Evolutionary conservation across 2,113 vertebrate species (phyloP), one percentile per base, ranked within the genome.

Genomic region (Gallinago undulata): DNA sequence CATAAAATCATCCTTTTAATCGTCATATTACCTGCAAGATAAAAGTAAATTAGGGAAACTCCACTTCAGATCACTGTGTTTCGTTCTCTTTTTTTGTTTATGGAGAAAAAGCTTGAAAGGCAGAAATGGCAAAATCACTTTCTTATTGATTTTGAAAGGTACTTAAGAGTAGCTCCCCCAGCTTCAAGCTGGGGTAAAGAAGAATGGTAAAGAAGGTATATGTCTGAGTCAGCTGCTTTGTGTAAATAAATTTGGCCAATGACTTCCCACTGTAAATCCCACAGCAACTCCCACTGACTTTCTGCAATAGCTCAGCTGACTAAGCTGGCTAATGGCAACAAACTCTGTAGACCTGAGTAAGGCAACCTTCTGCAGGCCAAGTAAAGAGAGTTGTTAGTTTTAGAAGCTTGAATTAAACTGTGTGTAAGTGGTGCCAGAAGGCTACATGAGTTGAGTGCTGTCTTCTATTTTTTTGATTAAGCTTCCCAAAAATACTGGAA

Each of bases 1-100:
- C 69, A 90, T 94, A 94, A 96, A 96, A 56, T 92, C 67, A 72
- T 90, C 57, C 48, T 87, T 96, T 94, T 96, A 96, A 94, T 90
- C 70, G 50, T 89, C 35, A 8, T 62, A 80, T 82, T 82, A 62
- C 23, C 16, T 79, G 59, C 47, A 73, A 94, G 87, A 89, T 59
- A 84, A 77, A 35, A 84, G 69, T 91, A 92, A 91, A 82, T 85
- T 79, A 85, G 30, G 39, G 27, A 93, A 94, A 80, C 64, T 87
- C 72, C 70, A 80, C 64, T 87, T 74, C 70, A 57, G 10, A 87
- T 33, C 45, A 39, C 35, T 48, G 10, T 85, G 53, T 92, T 88
- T 76, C 78, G 55, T 69, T 76, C 55, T 67, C 72, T 94, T 92
- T 94, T 92, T 69, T 92, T 79, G 22, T 37, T 79, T 89, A 63